Base-by-base conservation (phyloP, 2,797 vertebrate species). In the Choloepus didactylus region DNA sequence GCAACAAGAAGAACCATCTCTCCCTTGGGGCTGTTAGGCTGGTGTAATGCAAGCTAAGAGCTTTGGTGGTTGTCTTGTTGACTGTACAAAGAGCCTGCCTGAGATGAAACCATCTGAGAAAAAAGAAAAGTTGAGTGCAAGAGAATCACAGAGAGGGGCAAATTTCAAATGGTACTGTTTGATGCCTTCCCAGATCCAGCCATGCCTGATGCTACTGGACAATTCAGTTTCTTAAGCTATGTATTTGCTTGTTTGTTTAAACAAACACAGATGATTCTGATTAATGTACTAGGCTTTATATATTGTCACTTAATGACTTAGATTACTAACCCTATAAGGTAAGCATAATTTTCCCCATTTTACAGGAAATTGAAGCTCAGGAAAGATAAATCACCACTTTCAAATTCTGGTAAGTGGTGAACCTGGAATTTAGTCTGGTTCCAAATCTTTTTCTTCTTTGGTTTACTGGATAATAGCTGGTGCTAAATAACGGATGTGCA, bases 401-500 rank as follows among this genome's bases (percentile, higher is more conserved):
- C 60, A 72, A 81, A 64, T 19, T 73, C 56, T 41, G 38, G 25
- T 80, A 70, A 41, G 27, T 51, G 35, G n/a, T 64, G 6, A 72
- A 41, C 54, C 6, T 62, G 73, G 35, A 54, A 73, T 80, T 69
- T 35, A 66, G 31, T 88, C 35, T 62, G 51, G 41, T 16, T 72
- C 83, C 51, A 82, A 87, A 49, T 49, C 8, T 4, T 38, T 81
- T 82, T 64, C 54, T 14, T 73, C n/a, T 69, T 6, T 51, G 29
- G 18, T 75, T 80, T 38, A 11, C n/a, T 60, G 75, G 46, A 7
- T 67, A 31, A 54, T 6, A 60, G 29, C 29, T 56, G 16, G 10
- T 82, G 75, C 54, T 96, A 70, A 90, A 72, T 77, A 72, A 87
- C 54, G n/a, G 70, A 93, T 51, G 29, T 31, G 18, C 69, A 41